Conservation (phyloP, 2,113 vertebrate species). For the Dicentrarchus labrax region DNA sequence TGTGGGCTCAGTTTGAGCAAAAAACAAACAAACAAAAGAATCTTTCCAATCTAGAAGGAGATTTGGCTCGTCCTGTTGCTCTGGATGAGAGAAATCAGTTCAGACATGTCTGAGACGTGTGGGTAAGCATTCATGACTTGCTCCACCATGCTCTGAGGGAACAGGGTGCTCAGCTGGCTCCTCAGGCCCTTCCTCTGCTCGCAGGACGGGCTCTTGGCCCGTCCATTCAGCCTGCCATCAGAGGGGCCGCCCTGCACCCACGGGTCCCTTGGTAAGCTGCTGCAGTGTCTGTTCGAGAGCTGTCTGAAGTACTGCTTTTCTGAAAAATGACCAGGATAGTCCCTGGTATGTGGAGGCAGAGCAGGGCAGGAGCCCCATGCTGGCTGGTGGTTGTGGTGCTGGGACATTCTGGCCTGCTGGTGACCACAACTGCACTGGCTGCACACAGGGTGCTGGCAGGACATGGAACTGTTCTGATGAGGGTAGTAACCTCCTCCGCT, state of each 20-base stretch:
- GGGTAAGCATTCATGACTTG: constrained; percentile 75
- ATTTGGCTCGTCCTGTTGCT: constrained; percentile 58
- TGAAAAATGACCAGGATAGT: neutral
- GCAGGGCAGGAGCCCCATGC: constrained; percentile 65
- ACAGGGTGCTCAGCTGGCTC: constrained; percentile 80
- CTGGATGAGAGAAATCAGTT: constrained; percentile 77
- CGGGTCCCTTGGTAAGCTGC: constrained; percentile 42
- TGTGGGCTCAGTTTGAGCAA: constrained; percentile 23
- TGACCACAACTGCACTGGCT: constrained; percentile 49
- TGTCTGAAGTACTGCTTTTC: constrained; percentile 28
- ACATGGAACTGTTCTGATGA: neutral
- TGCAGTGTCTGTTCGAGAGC: constrained; percentile 13
- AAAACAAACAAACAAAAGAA: neutral
- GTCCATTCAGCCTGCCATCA: rapidly evolving
- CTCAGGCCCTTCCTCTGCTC: constrained; percentile 66
- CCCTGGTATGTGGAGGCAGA: constrained; percentile 31
- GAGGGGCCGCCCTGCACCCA: neutral
- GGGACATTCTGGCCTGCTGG: constrained; percentile 10
- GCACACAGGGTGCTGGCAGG: neutral
- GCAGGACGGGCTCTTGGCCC: neutral
- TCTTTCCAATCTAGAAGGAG: constrained; percentile 38
- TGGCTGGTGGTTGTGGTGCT: neutral
- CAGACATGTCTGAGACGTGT: constrained; percentile 51
- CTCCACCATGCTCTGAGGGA: constrained; percentile 78
- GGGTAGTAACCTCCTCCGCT: rapidly evolving